Percentiles rank a stretch among this genome's conserved stretches.
Evolutionary conservation across 30 jellyfish, hydroid and myxozoan genomes (phyloP).

Genomic region (Aurelia aurita complex sp. Pacific): DNA sequence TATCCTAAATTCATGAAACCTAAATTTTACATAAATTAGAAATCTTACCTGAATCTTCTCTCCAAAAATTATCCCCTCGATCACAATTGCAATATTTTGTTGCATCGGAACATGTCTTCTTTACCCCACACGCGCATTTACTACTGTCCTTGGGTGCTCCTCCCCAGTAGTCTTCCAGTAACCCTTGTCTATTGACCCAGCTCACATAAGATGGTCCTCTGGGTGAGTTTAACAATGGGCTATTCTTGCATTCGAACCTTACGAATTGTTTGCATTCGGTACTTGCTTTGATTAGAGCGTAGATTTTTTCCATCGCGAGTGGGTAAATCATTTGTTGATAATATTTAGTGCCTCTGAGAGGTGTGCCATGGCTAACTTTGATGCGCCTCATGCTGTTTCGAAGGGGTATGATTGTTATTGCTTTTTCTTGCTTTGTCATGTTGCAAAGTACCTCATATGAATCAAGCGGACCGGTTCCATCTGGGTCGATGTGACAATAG

Average conservation of each 20-base stretch:
- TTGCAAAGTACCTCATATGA: slow-evolving; percentile 92
- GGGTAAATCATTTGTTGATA: slow-evolving; percentile 69
- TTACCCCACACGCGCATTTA: slow-evolving; percentile 94
- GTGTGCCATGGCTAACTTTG: slow-evolving; percentile 34
- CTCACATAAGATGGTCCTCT: slow-evolving; percentile 91
- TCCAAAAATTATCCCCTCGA: slow-evolving; percentile 80
- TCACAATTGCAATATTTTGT: slow-evolving; percentile 93
- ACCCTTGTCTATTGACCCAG: slow-evolving; percentile 91
- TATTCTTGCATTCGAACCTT: slow-evolving; percentile 71
- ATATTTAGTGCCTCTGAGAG: slow-evolving; percentile 40
- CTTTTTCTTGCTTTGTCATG: slow-evolving; percentile 60
- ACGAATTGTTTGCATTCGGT: slow-evolving; percentile 79
- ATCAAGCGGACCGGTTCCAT: slow-evolving; percentile 78
- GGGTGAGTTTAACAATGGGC: slow-evolving; percentile 91
- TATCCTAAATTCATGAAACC: too few relatives aligned
- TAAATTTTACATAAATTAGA: too few relatives aligned
- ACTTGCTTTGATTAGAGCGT: slow-evolving; percentile 56
- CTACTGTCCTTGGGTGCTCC: slow-evolving; percentile 98
- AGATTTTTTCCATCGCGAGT: slow-evolving; percentile 46
- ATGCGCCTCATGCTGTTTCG: slow-evolving; percentile 43
- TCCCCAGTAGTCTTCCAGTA: slow-evolving; percentile 95
- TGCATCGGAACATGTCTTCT: slow-evolving; percentile 77
- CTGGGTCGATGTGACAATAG: slow-evolving; percentile 92
- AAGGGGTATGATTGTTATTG: slow-evolving; percentile 57
- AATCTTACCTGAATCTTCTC: slow-evolving; percentile 91